Evolutionary conservation across 2,888 invertebrate species (phyloP).

Genomic region (Onthophagus sagittarius): DNA sequence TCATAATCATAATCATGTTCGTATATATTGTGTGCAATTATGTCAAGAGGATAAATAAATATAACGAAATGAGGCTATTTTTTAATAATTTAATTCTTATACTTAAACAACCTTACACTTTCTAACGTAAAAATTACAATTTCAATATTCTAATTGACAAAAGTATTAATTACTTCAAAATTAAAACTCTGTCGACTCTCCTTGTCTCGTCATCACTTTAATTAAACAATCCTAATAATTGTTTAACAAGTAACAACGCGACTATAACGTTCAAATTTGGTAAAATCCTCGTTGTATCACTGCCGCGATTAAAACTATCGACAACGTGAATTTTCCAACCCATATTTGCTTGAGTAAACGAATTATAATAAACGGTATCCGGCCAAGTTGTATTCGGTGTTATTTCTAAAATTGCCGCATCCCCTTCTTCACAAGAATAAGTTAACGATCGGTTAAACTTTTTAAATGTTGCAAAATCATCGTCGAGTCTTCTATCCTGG

Average conservation of each 20-base stretch:
- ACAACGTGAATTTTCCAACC: constrained; percentile 91
- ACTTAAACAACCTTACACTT: background rate
- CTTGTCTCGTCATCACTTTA: constrained; percentile 23
- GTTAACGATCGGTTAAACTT: constrained; percentile 77
- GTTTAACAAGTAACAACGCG: constrained; percentile 36
- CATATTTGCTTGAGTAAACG: constrained; percentile 91
- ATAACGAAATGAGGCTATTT: no score
- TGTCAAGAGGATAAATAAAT: no score
- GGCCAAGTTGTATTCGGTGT: constrained; percentile 90
- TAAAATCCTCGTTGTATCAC: constrained; percentile 10
- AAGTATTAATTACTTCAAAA: constrained; percentile 2
- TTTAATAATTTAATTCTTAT: no score
- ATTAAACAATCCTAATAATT: constrained; percentile 38
- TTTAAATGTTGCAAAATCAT: constrained; percentile 72
- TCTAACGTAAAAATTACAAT: background rate
- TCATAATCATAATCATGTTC: no score
- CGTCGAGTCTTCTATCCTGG: constrained; percentile 74
- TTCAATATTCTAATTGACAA: background rate
- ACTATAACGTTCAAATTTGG: constrained; percentile 16
- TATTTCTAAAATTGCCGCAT: constrained; percentile 69
- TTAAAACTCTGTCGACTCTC: background rate
- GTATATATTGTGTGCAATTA: no score
- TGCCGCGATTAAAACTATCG: constrained; percentile 61
- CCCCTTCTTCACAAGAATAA: constrained; percentile 67
- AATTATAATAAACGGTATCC: constrained; percentile 88